Evolutionary conservation across 2,797 vertebrate species (phyloP).

Genomic region (Chaenodraco wilsoni): DNA sequence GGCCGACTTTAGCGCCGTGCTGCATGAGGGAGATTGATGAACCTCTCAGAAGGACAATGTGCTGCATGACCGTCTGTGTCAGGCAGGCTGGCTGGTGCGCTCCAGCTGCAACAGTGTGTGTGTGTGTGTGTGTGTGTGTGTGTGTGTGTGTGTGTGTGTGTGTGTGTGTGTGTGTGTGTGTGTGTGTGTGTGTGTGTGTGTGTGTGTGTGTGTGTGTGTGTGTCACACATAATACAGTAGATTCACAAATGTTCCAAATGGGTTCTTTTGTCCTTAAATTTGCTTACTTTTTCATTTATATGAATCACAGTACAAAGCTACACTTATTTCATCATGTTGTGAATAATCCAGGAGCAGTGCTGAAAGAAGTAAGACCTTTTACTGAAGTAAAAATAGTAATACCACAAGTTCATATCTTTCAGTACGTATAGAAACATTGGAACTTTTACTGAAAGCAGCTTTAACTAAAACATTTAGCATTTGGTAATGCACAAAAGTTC

Average conservation of each 20-base stretch:
- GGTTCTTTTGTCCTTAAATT: conserved; percentile 2
- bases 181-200: conserved; percentile 29
- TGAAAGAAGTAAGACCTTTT: neutral
- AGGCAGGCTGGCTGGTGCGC: conserved; percentile 42
- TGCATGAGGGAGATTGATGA: conserved; percentile 81
- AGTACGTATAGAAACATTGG: neutral
- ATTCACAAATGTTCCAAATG: neutral
- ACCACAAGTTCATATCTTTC: neutral
- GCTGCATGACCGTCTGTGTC: conserved; percentile 61
- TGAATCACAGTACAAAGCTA: neutral
- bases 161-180: too few relatives aligned
- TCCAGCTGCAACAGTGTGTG: conserved; percentile 29
- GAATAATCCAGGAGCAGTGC: neutral
- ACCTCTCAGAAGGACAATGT: conserved; percentile 72
- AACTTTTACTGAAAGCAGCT: neutral
- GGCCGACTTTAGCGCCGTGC: conserved; percentile 68
- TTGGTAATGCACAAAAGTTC: too few relatives aligned
- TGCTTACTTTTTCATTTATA: neutral
- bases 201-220: conserved; percentile 8
- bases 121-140: neutral
- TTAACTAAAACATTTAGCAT: too few relatives aligned
- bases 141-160: neutral
- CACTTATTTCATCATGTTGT: neutral
- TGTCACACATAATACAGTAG: conserved; percentile 8
- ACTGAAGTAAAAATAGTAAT: neutral